Evolutionary conservation across 1,140 invertebrate genomes (phyloP).

Genomic region (Dryas iulia): DNA sequence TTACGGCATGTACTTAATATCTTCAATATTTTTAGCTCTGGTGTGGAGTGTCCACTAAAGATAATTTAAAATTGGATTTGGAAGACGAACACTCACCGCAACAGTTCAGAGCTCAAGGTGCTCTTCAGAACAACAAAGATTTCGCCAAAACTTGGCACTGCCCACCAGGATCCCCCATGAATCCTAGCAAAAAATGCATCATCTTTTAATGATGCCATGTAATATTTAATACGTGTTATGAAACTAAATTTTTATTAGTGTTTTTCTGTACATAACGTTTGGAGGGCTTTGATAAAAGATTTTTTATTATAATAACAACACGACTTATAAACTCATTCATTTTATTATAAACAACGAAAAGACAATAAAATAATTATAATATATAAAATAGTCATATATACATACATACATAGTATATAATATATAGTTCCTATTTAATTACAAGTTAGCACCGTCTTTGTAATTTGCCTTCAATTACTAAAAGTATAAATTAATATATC

Average conservation of each 20-base stretch:
- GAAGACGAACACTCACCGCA: constrained; percentile 89
- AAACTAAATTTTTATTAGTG: not conserved
- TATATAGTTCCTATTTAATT: constrained; percentile 18
- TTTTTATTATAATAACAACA: not conserved
- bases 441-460: constrained; percentile 9
- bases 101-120: constrained; percentile 88
- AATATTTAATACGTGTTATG: not conserved
- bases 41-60: constrained; percentile 86
- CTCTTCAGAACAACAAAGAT: constrained; percentile 91
- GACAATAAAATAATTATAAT: constrained; percentile 27
- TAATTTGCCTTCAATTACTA: not conserved
- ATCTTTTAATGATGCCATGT: constrained; percentile 72
- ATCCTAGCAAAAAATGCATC: constrained; percentile 89
- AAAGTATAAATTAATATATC: constrained; percentile 5
- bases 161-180: constrained; percentile 87
- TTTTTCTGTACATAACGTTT: not conserved
- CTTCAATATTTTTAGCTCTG: constrained; percentile 83
- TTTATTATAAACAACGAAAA: constrained; percentile 32
- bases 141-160: constrained; percentile 93
- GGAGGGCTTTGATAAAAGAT: not conserved
- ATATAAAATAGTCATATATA: constrained; percentile 10
- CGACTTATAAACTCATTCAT: constrained; percentile 18
- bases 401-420: constrained; percentile 8
- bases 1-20: no score
- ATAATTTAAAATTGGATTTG: constrained; percentile 84